Conservation (phyloP, 2,113 vertebrate species). For the Neofelis nebulosa region DNA sequence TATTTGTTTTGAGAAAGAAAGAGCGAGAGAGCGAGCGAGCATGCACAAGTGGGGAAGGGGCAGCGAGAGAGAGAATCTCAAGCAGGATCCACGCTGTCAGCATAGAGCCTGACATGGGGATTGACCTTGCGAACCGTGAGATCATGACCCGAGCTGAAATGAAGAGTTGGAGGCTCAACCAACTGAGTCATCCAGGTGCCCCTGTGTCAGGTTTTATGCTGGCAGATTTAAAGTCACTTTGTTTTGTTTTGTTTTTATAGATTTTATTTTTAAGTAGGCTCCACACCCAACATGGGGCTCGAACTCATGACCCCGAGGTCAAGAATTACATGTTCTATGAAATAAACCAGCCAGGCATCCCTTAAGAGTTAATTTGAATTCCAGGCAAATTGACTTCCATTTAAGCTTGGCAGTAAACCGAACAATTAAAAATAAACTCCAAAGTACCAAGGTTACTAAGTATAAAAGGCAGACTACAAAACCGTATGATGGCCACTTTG, state of each 20-base stretch:
- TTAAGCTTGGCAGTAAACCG: background rate
- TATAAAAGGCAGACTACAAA: background rate
- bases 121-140: no score
- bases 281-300: background rate
- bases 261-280: background rate
- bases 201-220: background rate
- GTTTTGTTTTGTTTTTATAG: no score
- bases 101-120: no score
- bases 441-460: background rate
- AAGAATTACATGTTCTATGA: background rate
- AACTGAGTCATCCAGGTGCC: no score
- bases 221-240: background rate
- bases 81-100: no score
- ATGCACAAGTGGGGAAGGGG: no score
- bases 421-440: background rate
- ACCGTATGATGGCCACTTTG: background rate
- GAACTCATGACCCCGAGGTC: background rate
- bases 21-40: no score
- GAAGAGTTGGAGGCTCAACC: no score
- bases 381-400: background rate
- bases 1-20: no score
- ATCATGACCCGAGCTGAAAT: no score
- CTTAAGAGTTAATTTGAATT: background rate
- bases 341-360: background rate
- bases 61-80: no score